Conservation (phyloP, 2,113 vertebrate species). For the Bubalus kerabau region DNA sequence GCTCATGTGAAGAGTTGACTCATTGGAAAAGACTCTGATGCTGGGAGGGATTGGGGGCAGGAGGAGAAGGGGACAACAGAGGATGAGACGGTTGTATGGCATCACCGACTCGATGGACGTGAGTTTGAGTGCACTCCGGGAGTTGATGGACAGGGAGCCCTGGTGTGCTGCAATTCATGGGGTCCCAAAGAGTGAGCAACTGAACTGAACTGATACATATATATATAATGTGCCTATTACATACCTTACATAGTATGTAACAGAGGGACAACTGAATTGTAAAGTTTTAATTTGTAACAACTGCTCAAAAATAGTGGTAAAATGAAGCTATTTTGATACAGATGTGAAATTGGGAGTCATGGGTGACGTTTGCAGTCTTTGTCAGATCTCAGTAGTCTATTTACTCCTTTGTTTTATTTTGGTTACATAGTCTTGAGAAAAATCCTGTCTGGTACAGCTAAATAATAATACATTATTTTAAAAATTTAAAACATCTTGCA, state of each 20-base stretch:
- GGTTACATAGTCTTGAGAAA: neutral
- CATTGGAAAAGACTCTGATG: neutral
- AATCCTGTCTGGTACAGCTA: neutral
- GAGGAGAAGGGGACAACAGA: neutral
- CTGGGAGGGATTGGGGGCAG: neutral
- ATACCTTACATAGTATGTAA: too few species aligned
- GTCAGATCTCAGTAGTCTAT: neutral
- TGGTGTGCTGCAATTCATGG: neutral
- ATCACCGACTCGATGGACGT: rapidly evolving
- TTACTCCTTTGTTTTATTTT: neutral
- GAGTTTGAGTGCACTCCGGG: neutral
- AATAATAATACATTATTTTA: neutral
- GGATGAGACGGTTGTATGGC: neutral
- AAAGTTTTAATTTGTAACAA: neutral
- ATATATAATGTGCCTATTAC: too few species aligned
- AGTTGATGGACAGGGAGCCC: neutral
- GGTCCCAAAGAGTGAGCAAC: neutral
- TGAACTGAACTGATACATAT: too few species aligned
- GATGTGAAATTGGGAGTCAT: neutral
- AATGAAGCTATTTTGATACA: neutral
- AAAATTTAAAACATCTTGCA: neutral
- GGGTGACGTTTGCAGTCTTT: neutral
- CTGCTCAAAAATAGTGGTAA: neutral
- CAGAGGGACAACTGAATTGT: neutral
- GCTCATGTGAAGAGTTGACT: neutral